A percentile compares a stretch with the other conserved stretches of the same genome.
Conservation (phyloP, 2,797 vertebrate genomes). For the Sylvia borin region DNA sequence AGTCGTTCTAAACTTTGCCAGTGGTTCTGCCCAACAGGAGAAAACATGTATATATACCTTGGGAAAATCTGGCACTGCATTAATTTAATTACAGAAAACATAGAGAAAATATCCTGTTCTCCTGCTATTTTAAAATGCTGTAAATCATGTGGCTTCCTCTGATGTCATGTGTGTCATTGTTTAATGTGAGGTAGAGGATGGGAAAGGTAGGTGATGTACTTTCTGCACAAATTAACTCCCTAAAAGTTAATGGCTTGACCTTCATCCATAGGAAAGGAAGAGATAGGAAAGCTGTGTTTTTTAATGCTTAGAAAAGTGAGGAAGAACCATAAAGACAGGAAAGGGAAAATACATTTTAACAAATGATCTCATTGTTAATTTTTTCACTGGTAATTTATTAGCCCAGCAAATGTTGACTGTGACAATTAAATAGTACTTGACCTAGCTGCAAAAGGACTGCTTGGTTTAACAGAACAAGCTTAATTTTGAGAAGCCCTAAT, state of each 20-base stretch:
- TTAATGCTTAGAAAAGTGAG: slow-evolving; percentile 10
- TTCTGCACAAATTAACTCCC: slow-evolving; percentile 35
- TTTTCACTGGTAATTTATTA: slow-evolving; percentile 49
- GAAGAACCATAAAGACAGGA: slow-evolving; percentile 55
- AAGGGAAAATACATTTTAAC: slow-evolving; percentile 36
- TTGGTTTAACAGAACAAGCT: not conserved
- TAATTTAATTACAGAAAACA: slow-evolving; percentile 45
- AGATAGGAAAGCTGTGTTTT: slow-evolving; percentile 25
- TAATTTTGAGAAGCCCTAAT: not conserved
- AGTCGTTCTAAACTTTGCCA: not conserved
- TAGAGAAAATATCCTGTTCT: slow-evolving; percentile 55
- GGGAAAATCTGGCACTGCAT: slow-evolving; percentile 36
- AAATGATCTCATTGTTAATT: slow-evolving; percentile 47
- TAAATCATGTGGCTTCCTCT: slow-evolving; percentile 52
- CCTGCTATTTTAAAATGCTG: slow-evolving; percentile 49
- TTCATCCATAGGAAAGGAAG: slow-evolving; percentile 4
- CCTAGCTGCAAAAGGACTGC: not conserved
- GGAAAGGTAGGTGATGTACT: slow-evolving; percentile 35
- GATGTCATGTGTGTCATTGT: slow-evolving; percentile 56
- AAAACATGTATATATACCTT: not conserved
- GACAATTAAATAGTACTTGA: not conserved
- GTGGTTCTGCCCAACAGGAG: not conserved
- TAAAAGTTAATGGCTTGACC: slow-evolving; percentile 43
- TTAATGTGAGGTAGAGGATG: slow-evolving; percentile 28
- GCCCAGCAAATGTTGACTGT: not conserved